Percentiles rank a stretch among this genome's conserved stretches.
Conservation (phyloP, 2,888 invertebrate species). For the Epirrhoe alternata region DNA sequence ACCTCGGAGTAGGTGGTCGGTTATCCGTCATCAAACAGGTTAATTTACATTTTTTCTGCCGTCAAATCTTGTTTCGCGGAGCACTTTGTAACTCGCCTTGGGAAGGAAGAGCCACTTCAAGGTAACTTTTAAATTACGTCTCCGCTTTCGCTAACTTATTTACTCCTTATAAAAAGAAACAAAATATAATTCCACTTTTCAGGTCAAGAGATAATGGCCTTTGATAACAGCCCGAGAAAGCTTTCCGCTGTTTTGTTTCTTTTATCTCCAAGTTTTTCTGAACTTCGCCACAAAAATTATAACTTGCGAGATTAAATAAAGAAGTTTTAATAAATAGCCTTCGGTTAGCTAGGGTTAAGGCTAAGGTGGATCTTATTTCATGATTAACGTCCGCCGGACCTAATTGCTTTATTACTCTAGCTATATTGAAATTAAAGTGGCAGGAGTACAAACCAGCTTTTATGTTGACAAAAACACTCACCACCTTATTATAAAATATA, state of each 20-base stretch:
- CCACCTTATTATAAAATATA: no score
- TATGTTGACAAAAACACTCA: constrained; percentile 7
- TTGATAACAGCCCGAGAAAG: constrained; percentile 83
- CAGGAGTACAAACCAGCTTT: constrained; percentile 12
- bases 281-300: constrained; percentile 81
- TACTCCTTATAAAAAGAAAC: constrained; percentile 80
- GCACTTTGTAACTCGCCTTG: constrained; percentile 61
- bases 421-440: constrained; percentile 24
- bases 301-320: constrained; percentile 81
- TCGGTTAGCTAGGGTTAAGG: constrained; percentile 71
- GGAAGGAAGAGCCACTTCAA: constrained; percentile 64
- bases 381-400: constrained; percentile 38
- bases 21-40: constrained; percentile 56
- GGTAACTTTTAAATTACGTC: constrained; percentile 80
- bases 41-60: constrained; percentile 57
- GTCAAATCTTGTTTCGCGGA: constrained; percentile 62
- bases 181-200: constrained; percentile 83
- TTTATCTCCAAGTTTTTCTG: constrained; percentile 79
- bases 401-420: constrained; percentile 28
- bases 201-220: constrained; percentile 83
- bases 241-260: constrained; percentile 84
- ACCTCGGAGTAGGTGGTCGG: constrained; percentile 36
- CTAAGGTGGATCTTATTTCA: constrained; percentile 64
- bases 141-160: constrained; percentile 77
- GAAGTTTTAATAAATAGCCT: constrained; percentile 81